These are phyloP conservation scores for Leuciscus waleckii DNA, from an alignment of 2,797 vertebrate species.

Conservation along the genomic window DNA sequence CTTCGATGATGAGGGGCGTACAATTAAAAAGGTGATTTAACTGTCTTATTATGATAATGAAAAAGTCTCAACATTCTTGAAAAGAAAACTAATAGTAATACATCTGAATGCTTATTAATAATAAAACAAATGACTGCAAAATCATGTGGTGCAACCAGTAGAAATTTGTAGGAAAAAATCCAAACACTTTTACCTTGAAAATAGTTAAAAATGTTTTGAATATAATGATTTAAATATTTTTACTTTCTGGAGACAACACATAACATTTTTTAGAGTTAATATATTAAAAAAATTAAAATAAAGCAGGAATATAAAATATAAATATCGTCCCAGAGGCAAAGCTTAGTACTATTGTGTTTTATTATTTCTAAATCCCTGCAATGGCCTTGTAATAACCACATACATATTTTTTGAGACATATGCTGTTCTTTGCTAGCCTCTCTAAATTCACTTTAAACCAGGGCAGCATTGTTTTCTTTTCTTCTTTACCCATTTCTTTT, in stretches of 20 bases:
- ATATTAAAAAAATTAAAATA: not conserved
- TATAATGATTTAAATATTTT: not conserved
- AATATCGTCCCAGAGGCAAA: too few species aligned
- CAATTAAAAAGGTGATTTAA: not conserved
- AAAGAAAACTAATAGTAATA: not conserved
- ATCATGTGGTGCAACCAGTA: not conserved
- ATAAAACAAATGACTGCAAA: too few species aligned
- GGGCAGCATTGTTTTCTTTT: not conserved
- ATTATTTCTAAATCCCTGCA: not conserved
- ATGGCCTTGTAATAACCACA: not conserved
- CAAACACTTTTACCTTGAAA: not conserved
- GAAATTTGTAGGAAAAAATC: not conserved
- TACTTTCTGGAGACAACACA: not conserved
- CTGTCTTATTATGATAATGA: not conserved
- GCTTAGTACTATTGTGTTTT: not conserved
- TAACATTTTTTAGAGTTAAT: not conserved
- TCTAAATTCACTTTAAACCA: not conserved
- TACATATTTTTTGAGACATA: not conserved
- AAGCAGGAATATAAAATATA: too few species aligned
- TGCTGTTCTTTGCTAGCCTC: not conserved
- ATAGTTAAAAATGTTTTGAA: too few species aligned
- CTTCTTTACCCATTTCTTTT: slow-evolving; percentile 1
- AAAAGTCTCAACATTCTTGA: not conserved
- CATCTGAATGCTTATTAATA: not conserved
- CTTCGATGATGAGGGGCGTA: not conserved